Evolutionary conservation across 2,113 vertebrate species (phyloP).

Genomic region (Festucalex cinctus): DNA sequence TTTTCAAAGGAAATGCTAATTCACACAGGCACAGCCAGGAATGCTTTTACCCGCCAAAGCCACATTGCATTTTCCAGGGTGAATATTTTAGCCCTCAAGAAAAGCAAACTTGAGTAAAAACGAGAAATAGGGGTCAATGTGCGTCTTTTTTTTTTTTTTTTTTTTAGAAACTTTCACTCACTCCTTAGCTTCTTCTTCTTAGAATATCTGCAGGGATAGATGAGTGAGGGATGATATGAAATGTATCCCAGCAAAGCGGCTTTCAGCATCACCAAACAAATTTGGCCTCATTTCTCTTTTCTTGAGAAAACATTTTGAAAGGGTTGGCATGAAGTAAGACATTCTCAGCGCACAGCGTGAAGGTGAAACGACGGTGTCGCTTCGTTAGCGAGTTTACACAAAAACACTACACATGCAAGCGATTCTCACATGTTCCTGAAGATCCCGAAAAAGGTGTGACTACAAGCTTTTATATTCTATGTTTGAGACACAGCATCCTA

Average conservation of each 20-base stretch:
- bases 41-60: constrained; percentile 62
- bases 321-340: neutral
- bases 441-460: neutral
- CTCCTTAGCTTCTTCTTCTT: constrained; percentile 9
- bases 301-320: neutral
- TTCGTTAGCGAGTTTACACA: neutral
- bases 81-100: constrained; percentile 95
- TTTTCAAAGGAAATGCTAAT: constrained; percentile 76
- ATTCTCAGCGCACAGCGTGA: neutral
- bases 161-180: constrained; percentile 67
- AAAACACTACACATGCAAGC: neutral
- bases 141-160: constrained; percentile 85
- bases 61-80: constrained; percentile 78
- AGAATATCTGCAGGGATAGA: neutral
- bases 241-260: too few species aligned
- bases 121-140: constrained; percentile 86
- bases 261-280: too few species aligned
- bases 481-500: neutral
- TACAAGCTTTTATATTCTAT: neutral
- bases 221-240: constrained; percentile 20
- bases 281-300: neutral
- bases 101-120: constrained; percentile 89
- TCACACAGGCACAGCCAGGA: constrained; percentile 38
- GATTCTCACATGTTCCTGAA: neutral
- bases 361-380: neutral